These are phyloP conservation scores for Gavialis gangeticus DNA, from an alignment of 2,113 vertebrate genomes.

Conservation along the genomic window DNA sequence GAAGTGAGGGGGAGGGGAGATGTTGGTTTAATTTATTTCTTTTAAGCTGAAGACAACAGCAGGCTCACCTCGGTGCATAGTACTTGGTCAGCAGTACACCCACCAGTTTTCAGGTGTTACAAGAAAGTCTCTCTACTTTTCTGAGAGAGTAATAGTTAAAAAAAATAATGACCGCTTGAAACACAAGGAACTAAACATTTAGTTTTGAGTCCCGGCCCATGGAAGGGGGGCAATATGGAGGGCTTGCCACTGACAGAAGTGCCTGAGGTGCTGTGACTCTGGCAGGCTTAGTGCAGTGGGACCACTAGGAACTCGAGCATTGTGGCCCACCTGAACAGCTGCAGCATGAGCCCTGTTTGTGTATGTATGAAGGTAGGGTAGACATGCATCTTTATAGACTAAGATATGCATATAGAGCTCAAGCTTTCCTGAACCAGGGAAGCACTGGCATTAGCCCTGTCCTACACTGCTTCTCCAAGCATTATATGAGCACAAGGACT, in stretches of 20 bases:
- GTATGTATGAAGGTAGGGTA: neutral
- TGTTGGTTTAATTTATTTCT: conserved; percentile 10
- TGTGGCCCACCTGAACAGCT: neutral
- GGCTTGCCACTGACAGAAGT: neutral
- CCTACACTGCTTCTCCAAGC: neutral
- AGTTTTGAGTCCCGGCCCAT: neutral
- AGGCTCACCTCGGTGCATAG: neutral
- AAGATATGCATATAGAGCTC: too few species aligned
- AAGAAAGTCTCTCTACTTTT: neutral
- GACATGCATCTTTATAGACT: too few species aligned
- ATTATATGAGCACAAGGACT: neutral
- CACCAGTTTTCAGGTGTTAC: neutral
- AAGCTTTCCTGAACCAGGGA: too few species aligned
- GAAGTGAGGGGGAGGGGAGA: neutral
- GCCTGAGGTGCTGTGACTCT: neutral
- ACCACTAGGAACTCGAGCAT: neutral
- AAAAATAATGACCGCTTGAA: neutral
- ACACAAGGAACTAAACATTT: neutral
- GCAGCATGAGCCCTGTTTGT: neutral
- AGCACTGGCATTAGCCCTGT: neutral
- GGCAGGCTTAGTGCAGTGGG: neutral
- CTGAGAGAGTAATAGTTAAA: neutral
- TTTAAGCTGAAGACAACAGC: conserved; percentile 52
- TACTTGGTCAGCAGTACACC: neutral
- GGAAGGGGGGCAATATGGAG: neutral